Percentiles rank a stretch among this genome's conserved stretches.
phyloP scores from a whole-genome alignment of 64 coral and sea anemone species.

The Platygyra sinensis region DNA sequence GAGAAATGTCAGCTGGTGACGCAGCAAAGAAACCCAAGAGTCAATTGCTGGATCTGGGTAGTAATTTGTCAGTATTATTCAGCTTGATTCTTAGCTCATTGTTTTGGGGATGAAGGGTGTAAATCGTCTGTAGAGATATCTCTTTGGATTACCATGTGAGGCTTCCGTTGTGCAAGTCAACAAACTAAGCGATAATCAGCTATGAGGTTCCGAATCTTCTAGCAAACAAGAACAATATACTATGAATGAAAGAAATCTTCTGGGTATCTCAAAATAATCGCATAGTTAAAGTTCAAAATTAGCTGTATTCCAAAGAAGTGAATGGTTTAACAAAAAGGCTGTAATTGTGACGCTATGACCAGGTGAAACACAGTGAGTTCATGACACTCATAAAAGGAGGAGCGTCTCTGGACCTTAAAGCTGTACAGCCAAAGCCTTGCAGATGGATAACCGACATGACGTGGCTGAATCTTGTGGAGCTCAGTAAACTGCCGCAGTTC shows the following conservation, averaged over 20 bases:
- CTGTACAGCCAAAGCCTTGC: conserved; percentile 84
- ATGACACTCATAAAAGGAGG: conserved; percentile 97
- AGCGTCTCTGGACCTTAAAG: conserved; percentile 91
- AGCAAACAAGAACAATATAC: too few relatives aligned
- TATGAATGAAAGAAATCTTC: too few relatives aligned
- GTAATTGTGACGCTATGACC: neutral
- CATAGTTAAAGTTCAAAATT: too few relatives aligned
- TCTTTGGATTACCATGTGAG: too few relatives aligned
- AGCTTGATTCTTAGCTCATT: neutral
- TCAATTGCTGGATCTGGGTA: neutral
- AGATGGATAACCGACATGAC: conserved; percentile 97
- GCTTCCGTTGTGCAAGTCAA: too few relatives aligned
- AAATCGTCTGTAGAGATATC: too few relatives aligned
- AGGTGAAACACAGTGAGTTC: conserved; percentile 90
- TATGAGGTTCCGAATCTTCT: too few relatives aligned
- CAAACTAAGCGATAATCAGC: too few relatives aligned
- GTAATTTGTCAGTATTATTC: neutral
- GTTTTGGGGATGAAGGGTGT: too few relatives aligned
- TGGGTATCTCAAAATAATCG: too few relatives aligned
- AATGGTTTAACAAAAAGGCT: neutral
- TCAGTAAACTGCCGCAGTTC: conserved; percentile 91
- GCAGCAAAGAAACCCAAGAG: too few relatives aligned
- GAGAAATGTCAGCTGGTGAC: too few relatives aligned
- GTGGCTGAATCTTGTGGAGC: conserved; percentile 92
- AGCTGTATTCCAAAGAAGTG: neutral